Percentiles rank a stretch among this genome's conserved stretches.
phyloP scores from a whole-genome alignment of 2,113 vertebrate genomes.

The Megaceryle torquata region DNA sequence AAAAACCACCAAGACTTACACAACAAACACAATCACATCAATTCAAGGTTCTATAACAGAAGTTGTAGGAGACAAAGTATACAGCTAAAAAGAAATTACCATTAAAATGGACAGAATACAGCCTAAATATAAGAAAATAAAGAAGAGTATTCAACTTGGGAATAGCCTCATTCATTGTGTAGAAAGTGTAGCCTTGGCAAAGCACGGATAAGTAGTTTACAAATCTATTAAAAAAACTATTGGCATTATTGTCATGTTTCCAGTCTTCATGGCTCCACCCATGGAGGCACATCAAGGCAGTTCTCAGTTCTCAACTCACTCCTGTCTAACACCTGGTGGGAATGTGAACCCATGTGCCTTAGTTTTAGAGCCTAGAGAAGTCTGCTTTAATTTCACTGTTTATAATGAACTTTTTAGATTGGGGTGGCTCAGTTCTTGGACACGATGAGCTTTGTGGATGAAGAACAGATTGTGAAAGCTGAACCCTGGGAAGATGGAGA shows the following conservation, averaged over 20 bases:
- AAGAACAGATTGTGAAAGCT: constrained; percentile 11
- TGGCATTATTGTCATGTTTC: not conserved
- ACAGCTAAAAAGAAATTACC: not conserved
- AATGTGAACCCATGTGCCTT: not conserved
- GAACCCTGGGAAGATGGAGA: not conserved
- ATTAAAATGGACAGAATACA: not conserved
- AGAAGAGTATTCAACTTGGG: rapidly evolving
- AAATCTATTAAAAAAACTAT: not conserved
- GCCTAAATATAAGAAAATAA: not conserved
- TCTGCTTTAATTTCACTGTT: not conserved
- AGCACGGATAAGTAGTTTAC: not conserved
- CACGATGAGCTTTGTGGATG: not conserved
- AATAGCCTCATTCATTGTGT: not conserved
- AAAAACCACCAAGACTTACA: not conserved
- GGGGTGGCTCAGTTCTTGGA: not conserved
- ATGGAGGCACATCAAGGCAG: not conserved
- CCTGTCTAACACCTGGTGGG: not conserved
- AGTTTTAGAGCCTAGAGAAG: not conserved
- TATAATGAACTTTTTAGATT: not conserved
- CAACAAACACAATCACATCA: not conserved
- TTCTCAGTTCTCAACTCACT: not conserved
- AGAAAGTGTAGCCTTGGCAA: not conserved
- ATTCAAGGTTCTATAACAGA: not conserved
- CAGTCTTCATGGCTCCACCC: not conserved
- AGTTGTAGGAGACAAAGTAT: not conserved